Base-by-base conservation (phyloP, 2,113 vertebrate species). In the Ictalurus furcatus region DNA sequence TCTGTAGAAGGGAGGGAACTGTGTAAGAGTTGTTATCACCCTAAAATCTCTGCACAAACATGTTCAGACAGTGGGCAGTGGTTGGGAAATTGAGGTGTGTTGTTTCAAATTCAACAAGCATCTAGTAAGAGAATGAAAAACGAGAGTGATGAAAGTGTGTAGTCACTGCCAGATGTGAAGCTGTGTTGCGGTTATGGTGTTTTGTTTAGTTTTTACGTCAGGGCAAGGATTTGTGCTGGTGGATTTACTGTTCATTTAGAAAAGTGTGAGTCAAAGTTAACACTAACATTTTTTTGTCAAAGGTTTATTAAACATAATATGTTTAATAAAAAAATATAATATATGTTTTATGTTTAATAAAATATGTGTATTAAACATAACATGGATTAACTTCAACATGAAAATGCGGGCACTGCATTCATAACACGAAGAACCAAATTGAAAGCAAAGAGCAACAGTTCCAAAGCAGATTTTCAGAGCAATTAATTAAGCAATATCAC, bases 1-100 rank as follows among this genome's bases (percentile, higher is more conserved):
- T 69, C n/a, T 37, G 19, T 30, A 9, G 13, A 69, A 44, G 44
- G 44, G 30, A 13, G 28, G 13, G 28, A 23, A 11, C 16, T 87
- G 78, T 67, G 44, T 37, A 44, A 87, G 59, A 40, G 11, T 23
- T 81, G 16, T 37, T 28, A 40, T 74, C 44, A 63, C 76, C 28
- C 52, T 6, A 9, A 73, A 71, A 85, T 76, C 25, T 48, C 58
- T 65, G 52, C 85, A 84, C n/a, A 87, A 13, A 90, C 30, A 4
- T 59, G 81, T 40, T 71, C 40, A 81, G 82, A 82, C 74, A 52
- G 16, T 56, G 74, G 59, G 65, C 37, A 13, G 1, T 19, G 7
- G 44, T 88, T 86, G 84, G 48, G 78, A 81, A 90, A 90, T 81
- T 30, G 19, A 19, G 71, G 48, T 86, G 63, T 88, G 82, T 81